phyloP scores from a whole-genome alignment of 2,888 invertebrate species.

The Drosophila merina region DNA sequence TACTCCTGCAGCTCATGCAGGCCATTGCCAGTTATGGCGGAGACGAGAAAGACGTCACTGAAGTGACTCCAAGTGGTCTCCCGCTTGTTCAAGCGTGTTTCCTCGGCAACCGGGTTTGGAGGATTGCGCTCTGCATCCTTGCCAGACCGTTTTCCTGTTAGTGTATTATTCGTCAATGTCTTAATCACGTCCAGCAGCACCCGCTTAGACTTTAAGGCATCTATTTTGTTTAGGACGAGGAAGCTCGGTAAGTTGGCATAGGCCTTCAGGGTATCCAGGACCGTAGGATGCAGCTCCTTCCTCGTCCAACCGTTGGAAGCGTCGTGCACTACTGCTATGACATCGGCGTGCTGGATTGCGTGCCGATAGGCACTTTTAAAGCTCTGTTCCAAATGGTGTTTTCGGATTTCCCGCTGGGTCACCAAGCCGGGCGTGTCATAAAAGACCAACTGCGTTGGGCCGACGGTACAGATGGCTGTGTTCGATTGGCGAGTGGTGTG shows the following conservation, averaged over 20 bases:
- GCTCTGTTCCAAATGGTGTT: slow-evolving; percentile 85
- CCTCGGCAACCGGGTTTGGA: slow-evolving; percentile 7
- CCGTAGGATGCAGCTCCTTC: slow-evolving; percentile 88
- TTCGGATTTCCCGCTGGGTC: slow-evolving; percentile 86
- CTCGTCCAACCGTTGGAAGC: slow-evolving; percentile 89
- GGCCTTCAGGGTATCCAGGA: slow-evolving; percentile 88
- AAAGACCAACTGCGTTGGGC: slow-evolving; percentile 94
- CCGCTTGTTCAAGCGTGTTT: slow-evolving; percentile 51
- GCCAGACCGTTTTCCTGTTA: slow-evolving; percentile 75
- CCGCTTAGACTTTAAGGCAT: slow-evolving; percentile 88
- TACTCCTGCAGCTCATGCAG: slow-evolving; percentile 87
- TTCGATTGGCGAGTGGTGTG: slow-evolving; percentile 93
- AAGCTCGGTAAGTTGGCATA: slow-evolving; percentile 87
- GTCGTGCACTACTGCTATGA: slow-evolving; percentile 95
- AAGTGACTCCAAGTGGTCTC: slow-evolving; percentile 90
- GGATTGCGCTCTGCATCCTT: slow-evolving; percentile 14
- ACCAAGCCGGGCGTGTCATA: slow-evolving; percentile 97
- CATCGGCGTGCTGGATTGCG: slow-evolving; percentile 88
- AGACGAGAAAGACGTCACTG: slow-evolving; percentile 95
- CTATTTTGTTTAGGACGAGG: slow-evolving; percentile 95
- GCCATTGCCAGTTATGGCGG: slow-evolving; percentile 92
- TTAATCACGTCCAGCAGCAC: slow-evolving; percentile 90
- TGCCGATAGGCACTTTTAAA: slow-evolving; percentile 86
- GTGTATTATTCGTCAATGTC: slow-evolving; percentile 87
- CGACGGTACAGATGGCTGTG: slow-evolving; percentile 89